Conservation (phyloP, 2,113 vertebrate species). For the Rhinopomastus cyanomelas region DNA sequence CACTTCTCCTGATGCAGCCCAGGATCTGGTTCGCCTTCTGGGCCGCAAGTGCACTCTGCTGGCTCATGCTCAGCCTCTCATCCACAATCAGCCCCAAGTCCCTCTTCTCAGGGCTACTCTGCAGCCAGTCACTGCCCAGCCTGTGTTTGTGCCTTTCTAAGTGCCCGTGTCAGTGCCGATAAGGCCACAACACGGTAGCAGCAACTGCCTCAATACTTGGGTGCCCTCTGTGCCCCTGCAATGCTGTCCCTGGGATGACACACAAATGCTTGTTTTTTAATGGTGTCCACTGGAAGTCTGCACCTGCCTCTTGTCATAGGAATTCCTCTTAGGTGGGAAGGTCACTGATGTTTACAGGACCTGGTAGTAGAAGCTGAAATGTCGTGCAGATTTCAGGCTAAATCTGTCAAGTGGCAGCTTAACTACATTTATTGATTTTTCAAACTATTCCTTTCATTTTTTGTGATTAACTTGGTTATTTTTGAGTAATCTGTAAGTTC, state of each 20-base stretch:
- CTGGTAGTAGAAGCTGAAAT: not conserved
- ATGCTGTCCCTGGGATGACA: not conserved
- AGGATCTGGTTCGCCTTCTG: too few species aligned
- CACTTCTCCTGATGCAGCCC: too few species aligned
- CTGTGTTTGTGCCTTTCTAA: not conserved
- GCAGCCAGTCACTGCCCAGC: too few species aligned
- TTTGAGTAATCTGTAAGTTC: not conserved
- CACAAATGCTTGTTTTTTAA: not conserved
- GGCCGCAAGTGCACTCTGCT: too few species aligned
- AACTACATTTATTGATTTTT: not conserved
- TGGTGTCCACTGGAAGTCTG: not conserved
- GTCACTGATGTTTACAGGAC: not conserved
- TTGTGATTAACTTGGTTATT: not conserved
- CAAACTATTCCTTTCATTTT: not conserved
- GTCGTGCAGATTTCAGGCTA: not conserved
- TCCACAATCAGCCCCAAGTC: too few species aligned
- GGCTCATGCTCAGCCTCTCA: too few species aligned
- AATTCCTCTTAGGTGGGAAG: not conserved
- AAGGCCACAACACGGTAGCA: not conserved
- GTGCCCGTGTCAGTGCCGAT: not conserved
- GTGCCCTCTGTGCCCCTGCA: not conserved
- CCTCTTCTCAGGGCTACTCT: too few species aligned
- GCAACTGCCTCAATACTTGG: not conserved
- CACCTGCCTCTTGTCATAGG: not conserved
- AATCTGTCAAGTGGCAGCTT: not conserved